Evolutionary conservation across 2,113 vertebrate species (phyloP).

Genomic region (Pogonocichla stellata): DNA sequence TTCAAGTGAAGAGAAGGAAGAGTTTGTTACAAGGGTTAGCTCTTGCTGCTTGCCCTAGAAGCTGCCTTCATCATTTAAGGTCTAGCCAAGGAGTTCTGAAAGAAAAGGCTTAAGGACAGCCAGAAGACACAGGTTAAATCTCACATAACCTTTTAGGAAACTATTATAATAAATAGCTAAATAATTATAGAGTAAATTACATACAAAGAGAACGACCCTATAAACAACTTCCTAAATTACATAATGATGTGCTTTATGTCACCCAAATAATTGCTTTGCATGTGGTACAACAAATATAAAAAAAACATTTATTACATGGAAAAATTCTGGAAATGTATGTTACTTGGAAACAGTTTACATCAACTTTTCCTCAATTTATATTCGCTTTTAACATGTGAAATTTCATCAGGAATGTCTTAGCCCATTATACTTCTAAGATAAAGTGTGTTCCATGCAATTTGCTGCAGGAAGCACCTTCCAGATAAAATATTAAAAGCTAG

Average conservation of each 20-base stretch:
- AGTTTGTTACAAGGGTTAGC: background rate
- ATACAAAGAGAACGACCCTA: background rate
- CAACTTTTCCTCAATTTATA: background rate
- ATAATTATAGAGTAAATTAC: background rate
- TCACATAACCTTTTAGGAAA: background rate
- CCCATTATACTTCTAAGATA: background rate
- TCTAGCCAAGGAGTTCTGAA: background rate
- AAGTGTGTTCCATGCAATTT: background rate
- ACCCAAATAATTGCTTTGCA: conserved; percentile 1
- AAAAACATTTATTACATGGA: background rate
- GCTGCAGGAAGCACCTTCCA: background rate
- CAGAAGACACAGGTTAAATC: background rate
- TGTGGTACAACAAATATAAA: background rate
- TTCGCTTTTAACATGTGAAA: background rate
- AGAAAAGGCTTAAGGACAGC: background rate
- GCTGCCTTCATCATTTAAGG: background rate
- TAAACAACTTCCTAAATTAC: background rate
- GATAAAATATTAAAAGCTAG: conserved; percentile 16
- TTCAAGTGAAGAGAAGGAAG: background rate
- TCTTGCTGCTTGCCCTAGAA: background rate
- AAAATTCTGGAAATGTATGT: background rate
- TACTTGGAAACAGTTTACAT: background rate
- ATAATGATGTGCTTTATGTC: background rate
- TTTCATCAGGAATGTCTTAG: background rate
- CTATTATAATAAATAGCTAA: background rate